phyloP scores from a whole-genome alignment of 2,888 invertebrate species.

The Andrena chrysosceles region DNA sequence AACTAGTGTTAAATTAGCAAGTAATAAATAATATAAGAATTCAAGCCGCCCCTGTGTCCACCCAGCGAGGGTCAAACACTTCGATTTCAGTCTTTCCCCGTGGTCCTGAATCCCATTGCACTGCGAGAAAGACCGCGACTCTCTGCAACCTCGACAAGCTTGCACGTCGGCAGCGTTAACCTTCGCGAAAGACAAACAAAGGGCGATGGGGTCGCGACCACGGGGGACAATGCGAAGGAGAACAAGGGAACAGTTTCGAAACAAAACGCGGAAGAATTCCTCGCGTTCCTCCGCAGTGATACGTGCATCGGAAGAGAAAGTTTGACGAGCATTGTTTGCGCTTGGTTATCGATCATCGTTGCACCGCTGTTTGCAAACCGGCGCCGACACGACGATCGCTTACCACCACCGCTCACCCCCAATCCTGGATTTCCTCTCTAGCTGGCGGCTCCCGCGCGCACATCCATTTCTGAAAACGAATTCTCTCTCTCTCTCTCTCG shows the following conservation, averaged over 20 bases:
- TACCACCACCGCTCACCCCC: conserved; percentile 20
- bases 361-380: conserved; percentile 42
- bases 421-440: conserved; percentile 15
- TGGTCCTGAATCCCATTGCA: too few relatives aligned
- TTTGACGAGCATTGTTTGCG: conserved; percentile 52
- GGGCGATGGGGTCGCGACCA: background rate
- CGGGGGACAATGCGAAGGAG: conserved; percentile 6
- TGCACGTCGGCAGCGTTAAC: conserved; percentile 9
- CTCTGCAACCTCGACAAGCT: background rate
- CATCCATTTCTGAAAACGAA: conserved; percentile 16
- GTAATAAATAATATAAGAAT: too few relatives aligned
- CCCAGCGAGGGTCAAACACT: too few relatives aligned
- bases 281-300: conserved; percentile 40
- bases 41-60: too few relatives aligned
- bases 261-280: conserved; percentile 5
- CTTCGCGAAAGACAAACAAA: conserved; percentile 7
- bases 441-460: background rate
- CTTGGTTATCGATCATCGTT: conserved; percentile 48
- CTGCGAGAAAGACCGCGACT: too few relatives aligned
- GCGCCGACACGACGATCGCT: conserved; percentile 36
- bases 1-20: too few relatives aligned
- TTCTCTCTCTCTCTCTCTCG: background rate
- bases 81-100: too few relatives aligned
- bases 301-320: conserved; percentile 40
- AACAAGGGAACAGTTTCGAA: conserved; percentile 30